Percentiles rank a stretch among this genome's conserved stretches.
Conservation (phyloP, 2,797 vertebrate species). For the Anguilla marmorata region DNA sequence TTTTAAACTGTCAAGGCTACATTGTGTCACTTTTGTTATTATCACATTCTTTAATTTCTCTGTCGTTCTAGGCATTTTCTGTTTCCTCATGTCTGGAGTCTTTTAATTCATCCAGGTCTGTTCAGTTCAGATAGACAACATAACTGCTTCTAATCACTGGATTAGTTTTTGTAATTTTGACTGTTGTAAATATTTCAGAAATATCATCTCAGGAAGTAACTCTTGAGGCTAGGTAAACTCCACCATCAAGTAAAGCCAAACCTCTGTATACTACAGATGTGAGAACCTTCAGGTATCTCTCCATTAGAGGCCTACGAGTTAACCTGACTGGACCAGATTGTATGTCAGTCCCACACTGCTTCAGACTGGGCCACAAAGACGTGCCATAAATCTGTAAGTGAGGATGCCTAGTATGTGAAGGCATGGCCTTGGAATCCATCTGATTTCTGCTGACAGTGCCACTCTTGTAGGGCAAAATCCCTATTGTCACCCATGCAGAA, state of each 20-base stretch:
- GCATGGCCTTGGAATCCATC: neutral
- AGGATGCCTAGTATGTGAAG: neutral
- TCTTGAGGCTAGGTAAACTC: neutral
- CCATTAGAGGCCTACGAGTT: neutral
- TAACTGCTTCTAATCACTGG: neutral
- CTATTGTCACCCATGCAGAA: conserved; percentile 16
- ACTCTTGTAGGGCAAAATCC: neutral
- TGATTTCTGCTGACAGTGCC: neutral
- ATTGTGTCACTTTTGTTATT: neutral
- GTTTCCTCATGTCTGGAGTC: neutral
- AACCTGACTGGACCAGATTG: neutral
- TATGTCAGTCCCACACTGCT: neutral
- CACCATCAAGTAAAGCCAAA: neutral
- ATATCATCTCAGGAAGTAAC: neutral
- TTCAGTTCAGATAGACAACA: conserved; percentile 3
- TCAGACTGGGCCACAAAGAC: neutral
- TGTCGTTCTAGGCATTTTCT: neutral
- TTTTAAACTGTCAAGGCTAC: neutral
- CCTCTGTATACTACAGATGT: neutral
- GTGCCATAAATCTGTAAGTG: neutral
- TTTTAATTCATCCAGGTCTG: neutral
- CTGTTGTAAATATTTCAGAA: neutral
- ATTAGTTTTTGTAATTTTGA: neutral
- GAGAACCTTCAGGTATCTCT: neutral
- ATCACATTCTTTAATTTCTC: neutral